These are phyloP conservation scores for Charadrius vociferus DNA, from an alignment of 2,113 vertebrate genomes.

Conservation along the genomic window DNA sequence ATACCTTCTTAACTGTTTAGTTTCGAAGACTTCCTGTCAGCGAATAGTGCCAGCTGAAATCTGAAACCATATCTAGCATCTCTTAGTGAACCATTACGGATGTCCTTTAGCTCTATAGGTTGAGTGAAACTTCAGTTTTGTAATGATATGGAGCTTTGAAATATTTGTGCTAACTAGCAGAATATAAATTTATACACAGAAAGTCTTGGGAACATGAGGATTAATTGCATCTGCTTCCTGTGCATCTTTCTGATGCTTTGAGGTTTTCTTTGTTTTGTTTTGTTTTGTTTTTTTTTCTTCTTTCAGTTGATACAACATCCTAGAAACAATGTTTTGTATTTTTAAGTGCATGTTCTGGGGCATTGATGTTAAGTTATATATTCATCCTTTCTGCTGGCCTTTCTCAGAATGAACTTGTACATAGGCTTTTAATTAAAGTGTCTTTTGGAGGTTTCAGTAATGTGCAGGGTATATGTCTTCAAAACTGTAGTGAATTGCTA, in stretches of 20 bases:
- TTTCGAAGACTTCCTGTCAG: neutral
- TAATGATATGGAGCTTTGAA: neutral
- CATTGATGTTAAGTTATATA: neutral
- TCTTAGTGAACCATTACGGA: neutral
- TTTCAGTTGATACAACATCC: neutral
- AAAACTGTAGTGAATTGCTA: neutral
- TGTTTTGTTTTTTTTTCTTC: neutral
- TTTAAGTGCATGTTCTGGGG: neutral
- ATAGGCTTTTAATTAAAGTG: neutral
- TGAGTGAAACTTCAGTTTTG: conserved; percentile 16
- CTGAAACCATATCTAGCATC: neutral
- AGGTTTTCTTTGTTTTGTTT: neutral
- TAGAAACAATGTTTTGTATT: neutral
- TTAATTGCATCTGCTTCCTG: neutral
- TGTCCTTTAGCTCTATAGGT: neutral
- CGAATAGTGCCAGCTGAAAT: neutral
- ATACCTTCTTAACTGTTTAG: neutral
- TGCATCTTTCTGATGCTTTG: neutral
- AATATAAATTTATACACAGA: neutral
- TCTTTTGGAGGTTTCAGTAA: neutral
- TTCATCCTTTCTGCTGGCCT: neutral
- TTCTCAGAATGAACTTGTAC: neutral
- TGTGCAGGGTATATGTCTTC: neutral
- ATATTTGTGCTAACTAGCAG: neutral
- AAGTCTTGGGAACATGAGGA: neutral